Evolutionary conservation across 2,113 vertebrate genomes (phyloP).

Genomic region (Takifugu flavidus): DNA sequence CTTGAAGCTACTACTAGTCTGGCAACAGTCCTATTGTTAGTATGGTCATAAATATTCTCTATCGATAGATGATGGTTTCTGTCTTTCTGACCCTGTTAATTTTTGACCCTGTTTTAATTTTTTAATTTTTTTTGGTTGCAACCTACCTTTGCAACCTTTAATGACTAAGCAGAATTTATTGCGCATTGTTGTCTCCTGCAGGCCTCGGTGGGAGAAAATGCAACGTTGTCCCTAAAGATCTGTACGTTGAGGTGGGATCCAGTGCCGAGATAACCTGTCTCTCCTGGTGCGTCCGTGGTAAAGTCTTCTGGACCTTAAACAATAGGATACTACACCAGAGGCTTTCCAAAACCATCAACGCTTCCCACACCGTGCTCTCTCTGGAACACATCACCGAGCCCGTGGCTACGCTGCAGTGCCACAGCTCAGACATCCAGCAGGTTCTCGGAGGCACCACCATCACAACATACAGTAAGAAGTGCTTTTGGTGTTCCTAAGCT

Average conservation of each 20-base stretch:
- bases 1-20: no score
- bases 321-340: neutral
- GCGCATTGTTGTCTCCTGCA: constrained; percentile 11
- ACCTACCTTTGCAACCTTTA: neutral
- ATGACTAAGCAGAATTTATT: neutral
- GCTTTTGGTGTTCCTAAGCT: neutral
- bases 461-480: constrained; percentile 49
- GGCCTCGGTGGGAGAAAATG: constrained; percentile 20
- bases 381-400: constrained; percentile 45
- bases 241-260: constrained; percentile 39
- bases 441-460: constrained; percentile 53
- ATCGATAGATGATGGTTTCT: no score
- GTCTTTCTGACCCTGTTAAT: no score
- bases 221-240: constrained; percentile 37
- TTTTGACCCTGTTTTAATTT: no score
- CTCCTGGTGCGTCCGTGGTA: constrained; percentile 13
- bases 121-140: no score
- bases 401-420: constrained; percentile 30
- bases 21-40: no score
- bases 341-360: constrained; percentile 22
- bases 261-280: constrained; percentile 22
- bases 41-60: no score
- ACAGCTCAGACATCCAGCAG: neutral
- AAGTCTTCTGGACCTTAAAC: constrained; percentile 53
- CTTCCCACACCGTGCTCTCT: constrained; percentile 29